Conservation (phyloP, 2,797 vertebrate genomes). For the Podargus strigoides region DNA sequence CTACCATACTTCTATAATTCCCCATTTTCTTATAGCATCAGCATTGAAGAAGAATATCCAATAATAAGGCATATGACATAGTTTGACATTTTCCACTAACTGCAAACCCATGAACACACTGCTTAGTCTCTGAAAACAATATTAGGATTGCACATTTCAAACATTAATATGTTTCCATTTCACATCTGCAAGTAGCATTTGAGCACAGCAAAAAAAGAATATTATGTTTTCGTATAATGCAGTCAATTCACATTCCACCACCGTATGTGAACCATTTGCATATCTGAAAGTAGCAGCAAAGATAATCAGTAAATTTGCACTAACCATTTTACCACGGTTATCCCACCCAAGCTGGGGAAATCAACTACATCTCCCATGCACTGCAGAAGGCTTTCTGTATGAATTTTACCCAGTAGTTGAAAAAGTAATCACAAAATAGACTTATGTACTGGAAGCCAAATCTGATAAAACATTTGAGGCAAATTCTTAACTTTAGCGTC, state of each 20-base stretch:
- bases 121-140: not conserved
- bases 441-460: not conserved
- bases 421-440: not conserved
- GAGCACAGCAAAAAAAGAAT: not conserved
- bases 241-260: not conserved
- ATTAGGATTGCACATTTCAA: not conserved
- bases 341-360: not conserved
- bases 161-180: not conserved
- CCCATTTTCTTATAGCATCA: not conserved
- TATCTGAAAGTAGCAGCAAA: not conserved
- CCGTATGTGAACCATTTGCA: not conserved
- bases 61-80: not conserved
- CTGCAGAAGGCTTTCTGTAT: not conserved
- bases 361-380: not conserved
- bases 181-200: not conserved
- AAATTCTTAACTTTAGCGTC: not conserved
- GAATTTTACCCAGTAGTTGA: not conserved
- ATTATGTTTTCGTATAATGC: not conserved
- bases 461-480: accelerated
- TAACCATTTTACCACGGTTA: not conserved
- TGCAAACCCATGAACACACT: not conserved
- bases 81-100: not conserved
- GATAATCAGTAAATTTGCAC: not conserved
- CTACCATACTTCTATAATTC: not conserved
- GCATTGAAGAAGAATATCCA: not conserved